Evolutionary conservation across 2,888 invertebrate species (phyloP), one percentile per base, ranked within the genome.

Genomic region (Abscondita cerata): DNA sequence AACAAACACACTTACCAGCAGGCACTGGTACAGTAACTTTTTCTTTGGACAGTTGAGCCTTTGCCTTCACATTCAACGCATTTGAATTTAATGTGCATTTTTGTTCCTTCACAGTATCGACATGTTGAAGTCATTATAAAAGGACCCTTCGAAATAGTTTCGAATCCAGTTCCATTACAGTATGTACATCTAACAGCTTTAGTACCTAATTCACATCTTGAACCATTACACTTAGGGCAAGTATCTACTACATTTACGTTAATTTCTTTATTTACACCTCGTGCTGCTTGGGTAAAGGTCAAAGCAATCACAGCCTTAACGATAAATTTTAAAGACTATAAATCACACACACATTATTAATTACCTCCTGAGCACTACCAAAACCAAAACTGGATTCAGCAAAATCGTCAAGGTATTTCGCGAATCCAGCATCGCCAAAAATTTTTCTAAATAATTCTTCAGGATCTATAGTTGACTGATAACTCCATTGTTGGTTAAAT

Each of bases 81-180:
- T 0, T 97, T 97, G 77, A 87, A 89, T 77, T 94, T 94, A 62
- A 98, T 97, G 69, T 90, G 87, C 82, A 93, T 88, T 58, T 94
- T 86, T 0, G 90, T 75, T 0, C 97, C 97, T 73, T 92, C 90
- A 75, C 96, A 97, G 70, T 92, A 90, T 34, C 97, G 86, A 78
- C 98, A 98, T 0, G 98, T 96, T 1, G 95, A 93, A 55, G 96
- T 86, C 97, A 98, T 98, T 19, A 98, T 91, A 81, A 98, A 98
- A 52, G 97, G 97, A 20, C 98, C 98, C 80, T 78, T 75, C 1
- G 79, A 76, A 68, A 95, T 89, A 8, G 94, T 93, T 81, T 96
- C 95, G 91, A 96, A 95, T 58, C 99, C 99, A 1, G 95, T 93
- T 6, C 99, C 99, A 81, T 96, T 95, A 78, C 99, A 99, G 76